phyloP scores from a whole-genome alignment of 2,113 vertebrate species.

The Nannobrachium achirus region DNA sequence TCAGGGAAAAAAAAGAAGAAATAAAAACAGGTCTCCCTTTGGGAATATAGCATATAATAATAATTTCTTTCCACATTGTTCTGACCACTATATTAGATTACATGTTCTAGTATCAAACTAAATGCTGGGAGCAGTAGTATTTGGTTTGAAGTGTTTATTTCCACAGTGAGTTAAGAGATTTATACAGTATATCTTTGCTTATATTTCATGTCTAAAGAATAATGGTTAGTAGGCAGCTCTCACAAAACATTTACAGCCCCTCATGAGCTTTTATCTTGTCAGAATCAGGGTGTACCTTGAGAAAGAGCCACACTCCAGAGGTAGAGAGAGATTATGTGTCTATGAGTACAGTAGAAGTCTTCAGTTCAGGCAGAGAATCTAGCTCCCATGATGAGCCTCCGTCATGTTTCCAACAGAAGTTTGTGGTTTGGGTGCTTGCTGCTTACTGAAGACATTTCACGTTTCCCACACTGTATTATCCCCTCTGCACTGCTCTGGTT shows the following conservation, averaged over 20 bases:
- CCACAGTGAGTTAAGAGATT: too few relatives aligned
- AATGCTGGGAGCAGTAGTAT: slow-evolving; percentile 34
- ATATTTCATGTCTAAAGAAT: slow-evolving; percentile 40
- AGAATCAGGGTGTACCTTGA: slow-evolving; percentile 46
- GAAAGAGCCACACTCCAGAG: slow-evolving; percentile 29
- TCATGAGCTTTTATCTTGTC: slow-evolving; percentile 54
- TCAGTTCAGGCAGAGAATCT: slow-evolving; percentile 43
- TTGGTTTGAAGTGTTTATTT: slow-evolving; percentile 48
- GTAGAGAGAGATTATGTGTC: slow-evolving; percentile 29
- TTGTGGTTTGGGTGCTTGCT: slow-evolving; percentile 62
- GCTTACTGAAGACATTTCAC: slow-evolving; percentile 45
- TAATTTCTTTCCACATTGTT: slow-evolving; percentile 46
- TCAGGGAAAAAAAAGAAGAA: too few relatives aligned
- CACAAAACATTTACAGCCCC: slow-evolving; percentile 36
- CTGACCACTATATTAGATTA: slow-evolving; percentile 39
- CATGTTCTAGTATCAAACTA: slow-evolving; percentile 49
- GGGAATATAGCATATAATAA: slow-evolving; percentile 53
- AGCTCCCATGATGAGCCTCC: slow-evolving; percentile 50
- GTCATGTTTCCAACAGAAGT: slow-evolving; percentile 59
- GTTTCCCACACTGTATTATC: slow-evolving; percentile 62
- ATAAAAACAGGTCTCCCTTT: slow-evolving; percentile 64
- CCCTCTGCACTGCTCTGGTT: slow-evolving; percentile 39
- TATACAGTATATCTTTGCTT: slow-evolving; percentile 43
- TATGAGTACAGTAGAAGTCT: slow-evolving; percentile 42
- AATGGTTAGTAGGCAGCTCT: slow-evolving; percentile 33